Conservation (phyloP, 2,797 vertebrate species). For the Neoniphon sammara region DNA sequence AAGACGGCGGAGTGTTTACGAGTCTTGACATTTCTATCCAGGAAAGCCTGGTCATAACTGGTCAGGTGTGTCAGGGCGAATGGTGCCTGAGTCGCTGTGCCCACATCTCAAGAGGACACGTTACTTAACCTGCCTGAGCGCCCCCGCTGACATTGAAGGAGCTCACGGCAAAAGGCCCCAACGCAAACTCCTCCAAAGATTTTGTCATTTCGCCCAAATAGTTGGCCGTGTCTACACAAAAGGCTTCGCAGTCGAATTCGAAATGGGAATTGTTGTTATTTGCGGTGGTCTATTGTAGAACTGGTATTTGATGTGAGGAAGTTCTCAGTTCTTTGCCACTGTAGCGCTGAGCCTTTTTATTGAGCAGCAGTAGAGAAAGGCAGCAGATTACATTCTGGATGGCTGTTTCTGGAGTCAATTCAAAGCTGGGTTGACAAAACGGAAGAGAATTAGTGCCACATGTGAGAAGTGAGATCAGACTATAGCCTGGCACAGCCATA, state of each 20-base stretch:
- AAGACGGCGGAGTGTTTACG: slow-evolving; percentile 32
- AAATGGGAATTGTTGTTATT: neutral
- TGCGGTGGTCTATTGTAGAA: neutral
- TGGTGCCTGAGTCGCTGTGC: slow-evolving; percentile 23
- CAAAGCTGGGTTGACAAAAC: too few species aligned
- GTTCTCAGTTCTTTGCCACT: neutral
- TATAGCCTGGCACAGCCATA: too few species aligned
- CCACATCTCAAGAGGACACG: slow-evolving; percentile 34
- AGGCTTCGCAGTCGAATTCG: neutral
- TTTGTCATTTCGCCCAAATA: neutral
- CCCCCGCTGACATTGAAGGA: slow-evolving; percentile 33
- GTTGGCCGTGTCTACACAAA: neutral
- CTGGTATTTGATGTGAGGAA: neutral
- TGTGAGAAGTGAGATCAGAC: too few species aligned
- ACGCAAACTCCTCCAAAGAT: neutral
- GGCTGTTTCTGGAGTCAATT: too few species aligned
- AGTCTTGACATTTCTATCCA: slow-evolving; percentile 74
- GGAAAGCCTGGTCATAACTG: slow-evolving; percentile 49
- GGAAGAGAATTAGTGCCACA: too few species aligned
- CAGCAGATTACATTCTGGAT: too few species aligned
- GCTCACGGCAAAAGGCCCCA: neutral
- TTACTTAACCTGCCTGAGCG: slow-evolving; percentile 47
- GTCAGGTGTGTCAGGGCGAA: slow-evolving; percentile 55
- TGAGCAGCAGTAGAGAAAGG: neutral
- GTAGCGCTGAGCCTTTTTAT: neutral